Evolutionary conservation across 1,140 invertebrate genomes (phyloP).

Genomic region (Berghia stephanieae): DNA sequence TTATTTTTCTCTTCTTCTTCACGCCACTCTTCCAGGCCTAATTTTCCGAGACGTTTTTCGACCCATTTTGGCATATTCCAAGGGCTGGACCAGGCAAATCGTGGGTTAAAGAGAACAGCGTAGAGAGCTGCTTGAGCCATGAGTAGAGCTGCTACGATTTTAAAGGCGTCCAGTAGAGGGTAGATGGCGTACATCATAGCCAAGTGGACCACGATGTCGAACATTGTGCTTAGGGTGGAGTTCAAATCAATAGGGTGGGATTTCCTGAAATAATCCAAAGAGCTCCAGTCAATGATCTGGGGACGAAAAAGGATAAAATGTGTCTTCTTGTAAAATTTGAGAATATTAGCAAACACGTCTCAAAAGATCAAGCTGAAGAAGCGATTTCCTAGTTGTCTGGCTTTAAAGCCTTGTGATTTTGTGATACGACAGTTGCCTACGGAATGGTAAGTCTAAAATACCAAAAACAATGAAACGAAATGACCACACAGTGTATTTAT

Average conservation of each 20-base stretch:
- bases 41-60: conserved; percentile 42
- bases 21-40: background rate
- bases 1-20: no score
- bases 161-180: conserved; percentile 39
- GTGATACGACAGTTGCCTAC: no score
- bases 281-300: conserved; percentile 61
- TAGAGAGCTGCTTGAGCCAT: conserved; percentile 36
- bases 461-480: no score
- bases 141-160: conserved; percentile 39
- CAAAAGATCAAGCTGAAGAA: no score
- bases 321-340: no score
- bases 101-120: conserved; percentile 44
- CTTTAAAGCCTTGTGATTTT: no score
- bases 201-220: conserved; percentile 52
- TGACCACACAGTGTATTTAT: no score
- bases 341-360: no score
- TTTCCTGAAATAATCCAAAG: conserved; percentile 51
- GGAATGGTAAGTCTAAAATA: no score
- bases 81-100: conserved; percentile 53
- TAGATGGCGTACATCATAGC: conserved; percentile 45
- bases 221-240: conserved; percentile 50
- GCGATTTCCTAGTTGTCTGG: no score
- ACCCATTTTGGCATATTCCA: conserved; percentile 49
- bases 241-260: conserved; percentile 42
- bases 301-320: conserved; percentile 13